A percentile compares a stretch with the other conserved stretches of the same genome.
phyloP scores from a whole-genome alignment of 2,888 invertebrate species.

The Polydrusus cervinus region DNA sequence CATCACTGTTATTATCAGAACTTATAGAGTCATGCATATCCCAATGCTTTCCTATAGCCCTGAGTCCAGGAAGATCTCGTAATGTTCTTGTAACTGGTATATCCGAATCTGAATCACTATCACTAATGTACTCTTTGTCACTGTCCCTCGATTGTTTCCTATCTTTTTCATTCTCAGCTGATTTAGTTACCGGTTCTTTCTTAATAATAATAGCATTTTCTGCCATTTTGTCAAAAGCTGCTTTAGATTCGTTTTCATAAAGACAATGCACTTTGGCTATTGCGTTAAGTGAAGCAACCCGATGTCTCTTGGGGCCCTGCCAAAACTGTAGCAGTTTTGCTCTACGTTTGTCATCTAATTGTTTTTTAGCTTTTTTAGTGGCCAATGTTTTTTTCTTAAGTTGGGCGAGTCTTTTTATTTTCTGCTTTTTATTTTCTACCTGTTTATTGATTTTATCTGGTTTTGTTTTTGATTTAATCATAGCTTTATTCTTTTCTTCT shows the following conservation, averaged over 20 bases:
- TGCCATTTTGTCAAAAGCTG: conserved; percentile 69
- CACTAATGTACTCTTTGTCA: conserved; percentile 4
- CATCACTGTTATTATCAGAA: conserved; percentile 67
- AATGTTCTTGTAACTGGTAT: conserved; percentile 74
- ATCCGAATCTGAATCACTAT: conserved; percentile 36
- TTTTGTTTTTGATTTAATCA: conserved; percentile 16
- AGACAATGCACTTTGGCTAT: conserved; percentile 92
- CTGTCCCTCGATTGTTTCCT: background rate
- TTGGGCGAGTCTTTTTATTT: conserved; percentile 32
- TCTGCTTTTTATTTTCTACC: conserved; percentile 28
- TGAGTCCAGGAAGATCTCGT: conserved; percentile 82
- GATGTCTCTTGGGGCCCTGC: conserved; percentile 86
- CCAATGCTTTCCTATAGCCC: conserved; percentile 89
- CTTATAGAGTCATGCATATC: conserved; percentile 84
- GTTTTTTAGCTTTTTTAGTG: conserved; percentile 40
- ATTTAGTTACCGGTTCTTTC: conserved; percentile 29
- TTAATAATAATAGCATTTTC: conserved; percentile 51
- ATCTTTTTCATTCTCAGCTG: conserved; percentile 10
- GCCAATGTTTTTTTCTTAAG: conserved; percentile 50
- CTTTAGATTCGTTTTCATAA: conserved; percentile 86
- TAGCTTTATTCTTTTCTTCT: background rate
- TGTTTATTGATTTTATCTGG: conserved; percentile 53
- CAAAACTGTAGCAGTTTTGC: conserved; percentile 76
- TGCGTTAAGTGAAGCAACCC: conserved; percentile 92
- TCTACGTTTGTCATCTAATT: conserved; percentile 55